phyloP scores from a whole-genome alignment of 2,797 vertebrate species.

The Microctenopoma stevenorrisi region DNA sequence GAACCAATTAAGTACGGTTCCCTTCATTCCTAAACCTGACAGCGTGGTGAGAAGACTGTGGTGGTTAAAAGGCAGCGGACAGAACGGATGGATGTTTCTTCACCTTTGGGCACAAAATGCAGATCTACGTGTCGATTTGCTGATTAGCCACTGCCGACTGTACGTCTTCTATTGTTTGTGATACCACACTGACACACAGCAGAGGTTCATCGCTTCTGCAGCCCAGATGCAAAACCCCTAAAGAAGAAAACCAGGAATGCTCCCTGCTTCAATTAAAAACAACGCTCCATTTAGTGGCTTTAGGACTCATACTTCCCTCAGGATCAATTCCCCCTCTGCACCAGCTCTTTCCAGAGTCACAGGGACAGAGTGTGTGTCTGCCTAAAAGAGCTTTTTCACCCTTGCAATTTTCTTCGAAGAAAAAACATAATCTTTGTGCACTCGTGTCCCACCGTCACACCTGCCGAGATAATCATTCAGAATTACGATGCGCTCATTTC shows the following conservation, averaged over 20 bases:
- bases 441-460: slow-evolving; percentile 45
- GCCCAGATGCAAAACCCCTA: not conserved
- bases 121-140: not conserved
- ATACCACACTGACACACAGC: not conserved
- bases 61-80: no score
- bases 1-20: no score
- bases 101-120: no score
- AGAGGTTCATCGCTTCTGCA: not conserved
- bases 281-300: slow-evolving; percentile 24
- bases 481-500: slow-evolving; percentile 71
- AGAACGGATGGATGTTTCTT: no score
- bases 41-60: no score
- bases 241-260: slow-evolving; percentile 11
- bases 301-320: slow-evolving; percentile 30
- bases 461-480: slow-evolving; percentile 73
- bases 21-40: no score
- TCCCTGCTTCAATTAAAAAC: slow-evolving; percentile 6
- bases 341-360: slow-evolving; percentile 38
- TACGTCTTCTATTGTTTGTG: not conserved
- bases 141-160: slow-evolving; percentile 17
- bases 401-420: slow-evolving; percentile 47
- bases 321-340: slow-evolving; percentile 40
- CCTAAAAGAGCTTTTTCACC: slow-evolving; percentile 47
- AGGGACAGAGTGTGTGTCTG: slow-evolving; percentile 7
- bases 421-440: slow-evolving; percentile 33